phyloP scores from a whole-genome alignment of 2,888 invertebrate species.

The Caprella mutica region DNA sequence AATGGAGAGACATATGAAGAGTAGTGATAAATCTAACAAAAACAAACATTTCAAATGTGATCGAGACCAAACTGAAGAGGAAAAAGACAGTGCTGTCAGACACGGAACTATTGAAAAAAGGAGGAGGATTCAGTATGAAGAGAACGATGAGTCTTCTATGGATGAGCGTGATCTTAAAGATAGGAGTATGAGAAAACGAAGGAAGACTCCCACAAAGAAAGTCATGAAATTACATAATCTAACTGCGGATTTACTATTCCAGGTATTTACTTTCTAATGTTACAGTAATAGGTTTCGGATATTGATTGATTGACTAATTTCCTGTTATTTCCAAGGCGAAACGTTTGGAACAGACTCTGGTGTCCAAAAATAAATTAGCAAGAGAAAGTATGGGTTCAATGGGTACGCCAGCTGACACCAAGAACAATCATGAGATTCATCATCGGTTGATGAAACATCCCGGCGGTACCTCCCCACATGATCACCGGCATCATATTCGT shows the following conservation, averaged over 20 bases:
- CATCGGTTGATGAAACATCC: too few relatives aligned
- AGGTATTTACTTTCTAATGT: too few relatives aligned
- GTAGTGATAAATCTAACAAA: conserved; percentile 1
- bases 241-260: conserved; percentile 30
- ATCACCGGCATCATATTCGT: too few relatives aligned
- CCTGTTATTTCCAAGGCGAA: conserved; percentile 19
- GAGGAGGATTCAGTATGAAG: too few relatives aligned
- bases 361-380: conserved; percentile 27
- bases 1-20: background rate
- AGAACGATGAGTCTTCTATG: background rate
- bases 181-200: conserved; percentile 6
- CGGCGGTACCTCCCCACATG: too few relatives aligned
- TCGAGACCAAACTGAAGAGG: background rate
- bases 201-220: conserved; percentile 28
- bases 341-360: conserved; percentile 27
- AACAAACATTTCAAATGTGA: background rate
- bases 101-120: background rate
- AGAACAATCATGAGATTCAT: too few relatives aligned
- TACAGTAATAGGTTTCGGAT: too few relatives aligned
- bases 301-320: background rate
- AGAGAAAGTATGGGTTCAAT: too few relatives aligned
- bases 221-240: conserved; percentile 31
- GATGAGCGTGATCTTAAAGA: background rate
- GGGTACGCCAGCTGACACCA: too few relatives aligned
- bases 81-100: conserved; percentile 7